These are phyloP conservation scores for Sarcophaga subvicina DNA, from an alignment of 2,888 invertebrate species.

Conservation along the genomic window DNA sequence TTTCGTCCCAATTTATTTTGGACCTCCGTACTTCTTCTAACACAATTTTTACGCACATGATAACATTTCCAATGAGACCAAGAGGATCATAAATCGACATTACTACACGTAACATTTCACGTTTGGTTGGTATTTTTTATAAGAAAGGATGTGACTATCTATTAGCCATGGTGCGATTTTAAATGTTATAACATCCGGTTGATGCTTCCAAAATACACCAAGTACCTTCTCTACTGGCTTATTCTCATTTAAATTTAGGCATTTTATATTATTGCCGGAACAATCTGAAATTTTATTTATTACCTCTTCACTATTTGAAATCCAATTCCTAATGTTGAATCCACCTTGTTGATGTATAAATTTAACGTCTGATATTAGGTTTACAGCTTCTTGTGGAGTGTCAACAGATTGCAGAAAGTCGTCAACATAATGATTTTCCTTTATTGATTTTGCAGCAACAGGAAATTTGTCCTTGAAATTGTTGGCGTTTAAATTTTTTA, in stretches of 20 bases:
- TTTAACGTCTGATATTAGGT: slow-evolving; percentile 41
- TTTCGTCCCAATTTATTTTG: neutral
- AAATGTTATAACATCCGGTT: too few relatives aligned
- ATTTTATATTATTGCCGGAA: too few relatives aligned
- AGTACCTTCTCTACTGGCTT: too few relatives aligned
- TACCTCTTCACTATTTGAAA: slow-evolving; percentile 16
- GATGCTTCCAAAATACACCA: too few relatives aligned
- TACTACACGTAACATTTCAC: neutral
- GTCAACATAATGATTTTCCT: slow-evolving; percentile 38
- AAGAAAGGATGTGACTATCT: too few relatives aligned
- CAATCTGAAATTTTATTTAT: neutral
- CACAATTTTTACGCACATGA: slow-evolving; percentile 30
- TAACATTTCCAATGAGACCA: slow-evolving; percentile 40
- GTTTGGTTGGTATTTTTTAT: too few relatives aligned
- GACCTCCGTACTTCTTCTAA: neutral
- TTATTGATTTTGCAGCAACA: slow-evolving; percentile 16
- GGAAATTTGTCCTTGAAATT: slow-evolving; percentile 26
- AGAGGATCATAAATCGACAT: slow-evolving; percentile 47
- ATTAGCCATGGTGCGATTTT: too few relatives aligned
- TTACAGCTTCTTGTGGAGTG: slow-evolving; percentile 18
- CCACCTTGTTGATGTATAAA: slow-evolving; percentile 43
- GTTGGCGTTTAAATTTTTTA: slow-evolving; percentile 45
- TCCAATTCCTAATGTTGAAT: slow-evolving; percentile 51
- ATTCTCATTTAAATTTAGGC: too few relatives aligned
- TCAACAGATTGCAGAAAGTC: slow-evolving; percentile 32